phyloP scores from a whole-genome alignment of 2,113 vertebrate genomes.

The Elanoides forficatus region DNA sequence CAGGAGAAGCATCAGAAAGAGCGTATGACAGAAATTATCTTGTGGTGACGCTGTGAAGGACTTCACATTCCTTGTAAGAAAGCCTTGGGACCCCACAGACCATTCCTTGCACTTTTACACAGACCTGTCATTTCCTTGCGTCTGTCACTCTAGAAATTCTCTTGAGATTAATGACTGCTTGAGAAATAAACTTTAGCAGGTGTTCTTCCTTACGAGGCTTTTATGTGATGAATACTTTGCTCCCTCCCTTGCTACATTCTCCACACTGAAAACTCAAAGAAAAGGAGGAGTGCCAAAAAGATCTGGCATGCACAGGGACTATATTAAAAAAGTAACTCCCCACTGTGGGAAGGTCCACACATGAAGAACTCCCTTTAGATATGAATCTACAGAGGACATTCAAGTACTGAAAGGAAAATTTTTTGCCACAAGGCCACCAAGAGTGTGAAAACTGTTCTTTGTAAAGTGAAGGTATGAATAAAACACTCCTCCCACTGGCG shows the following conservation, averaged over 20 bases:
- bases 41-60: neutral
- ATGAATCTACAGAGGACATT: neutral
- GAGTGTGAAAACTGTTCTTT: neutral
- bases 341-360: neutral
- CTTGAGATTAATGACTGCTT: neutral
- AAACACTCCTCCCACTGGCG: neutral
- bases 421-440: neutral
- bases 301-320: neutral
- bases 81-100: neutral
- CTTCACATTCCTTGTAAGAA: neutral
- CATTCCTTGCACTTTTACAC: neutral
- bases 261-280: neutral
- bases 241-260: neutral
- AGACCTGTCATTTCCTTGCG: neutral
- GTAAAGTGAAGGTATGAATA: neutral
- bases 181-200: neutral
- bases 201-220: neutral
- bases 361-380: neutral
- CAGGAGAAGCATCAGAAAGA: neutral
- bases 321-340: neutral
- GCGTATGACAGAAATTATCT: neutral
- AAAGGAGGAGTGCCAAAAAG: neutral
- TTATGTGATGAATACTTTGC: neutral
- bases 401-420: neutral
- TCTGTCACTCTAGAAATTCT: neutral